These are phyloP conservation scores for Anhinga rufa DNA, from an alignment of 2,113 vertebrate genomes.

Conservation along the genomic window DNA sequence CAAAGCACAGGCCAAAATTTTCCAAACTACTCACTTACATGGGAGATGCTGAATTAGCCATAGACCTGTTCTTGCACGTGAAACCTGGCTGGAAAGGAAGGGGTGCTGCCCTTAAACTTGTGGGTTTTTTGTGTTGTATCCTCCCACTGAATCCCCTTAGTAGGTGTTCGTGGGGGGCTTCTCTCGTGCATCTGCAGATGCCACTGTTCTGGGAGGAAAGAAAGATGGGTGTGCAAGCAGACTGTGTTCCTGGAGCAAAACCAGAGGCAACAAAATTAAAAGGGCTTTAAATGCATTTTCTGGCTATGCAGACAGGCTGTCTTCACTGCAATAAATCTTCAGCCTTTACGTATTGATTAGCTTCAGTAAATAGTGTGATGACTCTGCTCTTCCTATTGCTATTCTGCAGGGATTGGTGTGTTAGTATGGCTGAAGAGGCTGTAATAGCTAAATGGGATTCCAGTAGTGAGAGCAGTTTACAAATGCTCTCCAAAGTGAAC, in stretches of 20 bases:
- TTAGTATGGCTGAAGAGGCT: background rate
- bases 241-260: background rate
- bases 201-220: background rate
- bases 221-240: background rate
- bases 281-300: constrained; percentile 14
- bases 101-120: background rate
- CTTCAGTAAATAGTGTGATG: constrained; percentile 5
- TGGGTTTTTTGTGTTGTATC: background rate
- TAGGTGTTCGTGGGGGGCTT: background rate
- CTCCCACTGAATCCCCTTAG: background rate
- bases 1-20: background rate
- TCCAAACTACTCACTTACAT: background rate
- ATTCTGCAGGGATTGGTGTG: background rate
- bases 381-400: background rate
- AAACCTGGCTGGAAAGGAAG: background rate
- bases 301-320: constrained; percentile 1
- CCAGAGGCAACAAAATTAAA: constrained; percentile 15
- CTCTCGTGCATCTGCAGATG: background rate
- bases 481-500: constrained; percentile 20
- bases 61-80: fast-evolving
- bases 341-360: constrained; percentile 47
- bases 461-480: background rate
- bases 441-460: constrained; percentile 39
- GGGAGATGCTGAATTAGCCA: background rate
- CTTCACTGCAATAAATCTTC: constrained; percentile 26